Evolutionary conservation across 2,113 vertebrate genomes (phyloP), one percentile per base, ranked within the genome.

Genomic region (Laticauda colubrina): DNA sequence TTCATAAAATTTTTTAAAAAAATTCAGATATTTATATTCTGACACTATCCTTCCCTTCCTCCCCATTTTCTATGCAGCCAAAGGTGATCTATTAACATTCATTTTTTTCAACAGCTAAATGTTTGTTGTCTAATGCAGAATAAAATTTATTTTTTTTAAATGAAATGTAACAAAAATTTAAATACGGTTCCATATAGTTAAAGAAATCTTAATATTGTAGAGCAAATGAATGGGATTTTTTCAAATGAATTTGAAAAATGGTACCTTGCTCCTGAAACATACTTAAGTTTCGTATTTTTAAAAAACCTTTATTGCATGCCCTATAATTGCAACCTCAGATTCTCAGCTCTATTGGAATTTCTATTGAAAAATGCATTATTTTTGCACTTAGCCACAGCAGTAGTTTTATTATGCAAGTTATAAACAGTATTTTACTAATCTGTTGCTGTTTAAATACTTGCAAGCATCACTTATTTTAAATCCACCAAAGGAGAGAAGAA

Each of bases 131-230:
- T 95, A 95, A 92, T 93, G 92, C 94, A 96, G 94, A 87, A 4
- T 90, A 94, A 94, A 96, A 95, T 93, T 81, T 87, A 93, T 29
- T 93, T 94, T 95, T 95, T 51, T 9, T 96, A 97, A 95, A 90
- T 95, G 94, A 91, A 91, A 90, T 94, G 94, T 96, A 96, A 10
- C 94, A 96, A 3, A n/a, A 94, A 92, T 92, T 96, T 97, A 97
- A 97, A 96, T 96, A 97, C 96, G 93, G 94, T 61, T 91, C 89
- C 69, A 48, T 59, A 59, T 94, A 90, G 90, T 93, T 95, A 94
- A n/a, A 81, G 89, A 85, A 85, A 51, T n/a, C 1, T 53, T 56
- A 93, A 86, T 59, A 26, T 69, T 93, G 11, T 61, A 29, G 89
- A 95, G 89, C 91, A 26, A 53, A 85, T 89, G 94, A 95, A 89